These are phyloP conservation scores for Scaptomyza graminum DNA, from an alignment of 1,140 invertebrate genomes.

Conservation along the genomic window DNA sequence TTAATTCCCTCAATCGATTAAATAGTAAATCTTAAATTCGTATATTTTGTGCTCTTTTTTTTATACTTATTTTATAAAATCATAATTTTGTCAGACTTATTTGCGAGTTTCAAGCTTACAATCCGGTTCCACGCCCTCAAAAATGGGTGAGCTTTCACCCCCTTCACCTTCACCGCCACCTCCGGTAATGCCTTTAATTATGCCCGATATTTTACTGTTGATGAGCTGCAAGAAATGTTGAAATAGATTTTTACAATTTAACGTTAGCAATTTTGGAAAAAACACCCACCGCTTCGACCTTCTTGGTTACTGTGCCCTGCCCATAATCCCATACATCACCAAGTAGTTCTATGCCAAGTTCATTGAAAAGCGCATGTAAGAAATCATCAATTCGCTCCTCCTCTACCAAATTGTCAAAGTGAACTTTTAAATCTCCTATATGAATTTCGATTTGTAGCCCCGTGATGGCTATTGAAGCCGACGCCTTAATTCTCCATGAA, in stretches of 20 bases:
- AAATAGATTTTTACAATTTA: background rate
- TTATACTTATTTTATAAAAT: background rate
- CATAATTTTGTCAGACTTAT: conserved; percentile 42
- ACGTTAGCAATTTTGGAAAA: background rate
- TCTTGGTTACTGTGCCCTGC: conserved; percentile 40
- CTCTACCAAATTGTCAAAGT: conserved; percentile 71
- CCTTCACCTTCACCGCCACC: conserved; percentile 48
- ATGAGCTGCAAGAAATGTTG: conserved; percentile 45
- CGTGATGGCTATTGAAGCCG: conserved; percentile 44
- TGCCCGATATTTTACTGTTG: conserved; percentile 52
- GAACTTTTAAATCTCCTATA: conserved; percentile 58
- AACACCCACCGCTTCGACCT: conserved; percentile 53
- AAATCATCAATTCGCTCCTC: conserved; percentile 67
- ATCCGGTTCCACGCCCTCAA: conserved; percentile 66
- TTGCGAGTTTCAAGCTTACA: conserved; percentile 43
- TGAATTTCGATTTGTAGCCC: conserved; percentile 53
- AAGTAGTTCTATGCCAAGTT: conserved; percentile 71
- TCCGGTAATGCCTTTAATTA: conserved; percentile 60
- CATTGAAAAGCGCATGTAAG: conserved; percentile 66
- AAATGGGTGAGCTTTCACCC: conserved; percentile 58
- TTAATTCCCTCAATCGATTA: conserved; percentile 15
- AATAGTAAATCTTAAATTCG: background rate
- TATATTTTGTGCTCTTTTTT: conserved; percentile 4
- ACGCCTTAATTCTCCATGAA: conserved; percentile 51
- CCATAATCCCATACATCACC: conserved; percentile 66